Conservation (phyloP, 2,113 vertebrate genomes). For the Entomyzon cyanotis region DNA sequence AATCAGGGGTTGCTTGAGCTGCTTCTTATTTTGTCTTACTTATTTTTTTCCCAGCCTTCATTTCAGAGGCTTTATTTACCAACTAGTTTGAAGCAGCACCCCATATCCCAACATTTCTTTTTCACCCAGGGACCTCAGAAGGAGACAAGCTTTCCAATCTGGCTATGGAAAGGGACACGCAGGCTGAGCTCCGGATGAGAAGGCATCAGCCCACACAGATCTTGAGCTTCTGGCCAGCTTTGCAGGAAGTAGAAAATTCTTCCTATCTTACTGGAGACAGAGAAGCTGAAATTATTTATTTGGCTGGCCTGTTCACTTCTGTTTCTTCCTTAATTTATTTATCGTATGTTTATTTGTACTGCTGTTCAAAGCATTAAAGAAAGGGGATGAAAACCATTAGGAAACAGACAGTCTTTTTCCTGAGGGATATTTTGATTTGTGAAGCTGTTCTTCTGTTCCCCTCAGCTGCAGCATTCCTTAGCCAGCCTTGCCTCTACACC, state of each 20-base stretch:
- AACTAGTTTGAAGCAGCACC: not conserved
- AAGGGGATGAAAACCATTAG: not conserved
- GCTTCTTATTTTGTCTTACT: not conserved
- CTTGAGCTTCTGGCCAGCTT: not conserved
- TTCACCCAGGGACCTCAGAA: not conserved
- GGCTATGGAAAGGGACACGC: not conserved
- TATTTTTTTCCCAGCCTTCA: not conserved
- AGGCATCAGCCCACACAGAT: not conserved
- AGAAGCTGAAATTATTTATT: not conserved
- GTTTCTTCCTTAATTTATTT: constrained; percentile 49
- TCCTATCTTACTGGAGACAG: constrained; percentile 21
- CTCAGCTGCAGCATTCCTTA: not conserved
- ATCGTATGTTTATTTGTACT: not conserved
- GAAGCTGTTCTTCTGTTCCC: not conserved
- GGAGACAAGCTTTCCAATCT: not conserved
- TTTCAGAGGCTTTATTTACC: not conserved
- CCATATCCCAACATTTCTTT: not conserved
- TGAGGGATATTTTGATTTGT: not conserved
- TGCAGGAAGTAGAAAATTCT: not conserved
- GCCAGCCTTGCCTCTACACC: not conserved
- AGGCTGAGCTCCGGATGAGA: not conserved
- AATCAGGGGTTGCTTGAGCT: not conserved
- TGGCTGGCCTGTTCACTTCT: constrained; percentile 10
- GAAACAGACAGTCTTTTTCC: not conserved
- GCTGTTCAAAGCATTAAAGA: constrained; percentile 4